A percentile compares a stretch with the other conserved stretches of the same genome.
Conservation (phyloP, 2,797 vertebrate species). For the Urocyon cinereoargenteus region DNA sequence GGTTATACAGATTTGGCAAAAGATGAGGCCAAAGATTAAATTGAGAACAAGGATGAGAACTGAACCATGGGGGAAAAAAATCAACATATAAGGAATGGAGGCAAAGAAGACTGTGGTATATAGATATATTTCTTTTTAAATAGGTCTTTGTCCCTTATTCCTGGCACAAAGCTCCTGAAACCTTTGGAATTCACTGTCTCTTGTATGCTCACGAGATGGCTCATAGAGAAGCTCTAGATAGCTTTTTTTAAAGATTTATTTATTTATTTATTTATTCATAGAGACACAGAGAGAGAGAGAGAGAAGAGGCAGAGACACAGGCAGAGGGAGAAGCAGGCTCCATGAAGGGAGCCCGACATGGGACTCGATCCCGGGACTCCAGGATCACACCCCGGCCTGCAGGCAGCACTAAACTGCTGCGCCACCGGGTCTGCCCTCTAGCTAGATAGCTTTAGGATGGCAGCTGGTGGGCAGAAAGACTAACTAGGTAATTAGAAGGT, state of each 20-base stretch:
- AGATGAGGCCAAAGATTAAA: not conserved
- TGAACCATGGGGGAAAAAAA: not conserved
- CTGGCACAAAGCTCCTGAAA: not conserved
- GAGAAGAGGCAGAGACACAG: no score
- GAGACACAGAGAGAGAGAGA: no score
- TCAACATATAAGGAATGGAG: not conserved
- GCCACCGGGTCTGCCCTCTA: no score
- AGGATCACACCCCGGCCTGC: no score
- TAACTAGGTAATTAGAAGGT: not conserved
- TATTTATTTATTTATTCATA: no score
- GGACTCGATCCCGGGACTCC: no score
- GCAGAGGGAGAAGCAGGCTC: no score
- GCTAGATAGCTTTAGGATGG: not conserved
- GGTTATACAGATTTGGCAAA: not conserved
- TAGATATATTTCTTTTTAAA: not conserved
- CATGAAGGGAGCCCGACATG: no score
- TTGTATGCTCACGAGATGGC: not conserved
- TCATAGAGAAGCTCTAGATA: not conserved
- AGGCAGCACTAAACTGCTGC: no score
- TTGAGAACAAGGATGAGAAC: not conserved
- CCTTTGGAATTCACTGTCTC: not conserved
- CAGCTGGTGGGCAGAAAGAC: not conserved
- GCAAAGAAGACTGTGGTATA: not conserved
- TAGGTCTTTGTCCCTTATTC: not conserved
- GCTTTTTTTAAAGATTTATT: not conserved